A percentile compares a stretch with the other conserved stretches of the same genome.
These are phyloP conservation scores for Lepisosteus oculatus DNA, from an alignment of 2,113 vertebrate species.

Conservation along the genomic window DNA sequence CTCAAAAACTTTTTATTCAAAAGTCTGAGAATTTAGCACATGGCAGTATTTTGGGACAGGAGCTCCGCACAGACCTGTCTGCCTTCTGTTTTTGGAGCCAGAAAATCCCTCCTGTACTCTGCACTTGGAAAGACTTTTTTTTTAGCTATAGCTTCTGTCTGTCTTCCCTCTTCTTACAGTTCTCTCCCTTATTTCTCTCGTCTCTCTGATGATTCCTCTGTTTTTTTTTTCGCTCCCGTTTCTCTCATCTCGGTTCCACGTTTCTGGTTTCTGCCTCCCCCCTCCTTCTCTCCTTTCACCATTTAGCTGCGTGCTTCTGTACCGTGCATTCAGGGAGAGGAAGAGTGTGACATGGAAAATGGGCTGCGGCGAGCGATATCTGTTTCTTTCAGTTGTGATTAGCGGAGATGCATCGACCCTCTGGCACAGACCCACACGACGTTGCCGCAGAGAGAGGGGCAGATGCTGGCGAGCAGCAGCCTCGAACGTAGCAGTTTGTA, in stretches of 20 bases:
- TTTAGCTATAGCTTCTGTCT: background rate
- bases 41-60: no score
- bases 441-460: background rate
- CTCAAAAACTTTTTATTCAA: no score
- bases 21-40: no score
- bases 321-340: background rate
- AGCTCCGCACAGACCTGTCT: no score
- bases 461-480: no score
- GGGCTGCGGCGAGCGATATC: conserved; percentile 4
- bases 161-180: background rate
- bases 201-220: background rate
- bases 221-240: background rate
- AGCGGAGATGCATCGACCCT: background rate
- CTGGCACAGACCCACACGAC: background rate
- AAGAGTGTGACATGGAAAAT: conserved; percentile 4
- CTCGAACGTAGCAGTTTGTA: background rate
- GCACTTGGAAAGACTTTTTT: background rate
- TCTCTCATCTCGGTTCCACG: background rate
- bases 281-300: background rate
- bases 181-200: background rate
- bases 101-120: no score
- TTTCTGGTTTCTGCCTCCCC: background rate
- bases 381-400: conserved; percentile 18
- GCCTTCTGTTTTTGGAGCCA: no score
- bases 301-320: background rate